phyloP scores from a whole-genome alignment of 2,113 vertebrate species.

The Emberiza fucata region DNA sequence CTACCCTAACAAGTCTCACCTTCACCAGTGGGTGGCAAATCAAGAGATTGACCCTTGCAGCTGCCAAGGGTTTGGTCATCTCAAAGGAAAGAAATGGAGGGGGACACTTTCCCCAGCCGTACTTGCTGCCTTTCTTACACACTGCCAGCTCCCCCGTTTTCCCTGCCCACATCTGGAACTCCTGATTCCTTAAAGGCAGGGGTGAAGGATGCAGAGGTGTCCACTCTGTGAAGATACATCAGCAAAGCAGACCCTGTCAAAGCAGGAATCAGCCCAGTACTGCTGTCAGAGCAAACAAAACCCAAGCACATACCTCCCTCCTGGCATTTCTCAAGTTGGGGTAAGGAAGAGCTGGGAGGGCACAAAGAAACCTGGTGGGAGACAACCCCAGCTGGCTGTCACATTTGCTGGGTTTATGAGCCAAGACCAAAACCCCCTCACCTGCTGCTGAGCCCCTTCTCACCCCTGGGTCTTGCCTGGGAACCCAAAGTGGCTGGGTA shows the following conservation, averaged over 20 bases:
- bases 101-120: accelerated
- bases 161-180: neutral
- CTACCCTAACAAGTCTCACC: neutral
- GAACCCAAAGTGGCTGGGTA: neutral
- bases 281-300: neutral
- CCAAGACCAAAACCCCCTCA: neutral
- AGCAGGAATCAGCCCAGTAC: accelerated
- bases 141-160: neutral
- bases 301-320: too few relatives aligned
- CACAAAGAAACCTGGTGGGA: neutral
- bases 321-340: accelerated
- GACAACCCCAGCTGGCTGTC: neutral
- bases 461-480: neutral
- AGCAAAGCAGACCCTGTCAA: neutral
- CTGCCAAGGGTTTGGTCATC: neutral
- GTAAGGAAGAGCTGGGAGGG: neutral
- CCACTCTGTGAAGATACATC: accelerated
- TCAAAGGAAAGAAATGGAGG: neutral
- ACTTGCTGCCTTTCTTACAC: neutral
- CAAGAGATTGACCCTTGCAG: neutral
- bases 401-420: neutral
- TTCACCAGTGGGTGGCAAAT: neutral
- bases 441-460: accelerated
- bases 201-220: neutral
- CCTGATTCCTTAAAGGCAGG: neutral